A percentile compares a stretch with the other conserved stretches of the same genome.
These are phyloP conservation scores for Trididemnum miniatum DNA, from an alignment of 23 tunicate genomes.

Conservation along the genomic window DNA sequence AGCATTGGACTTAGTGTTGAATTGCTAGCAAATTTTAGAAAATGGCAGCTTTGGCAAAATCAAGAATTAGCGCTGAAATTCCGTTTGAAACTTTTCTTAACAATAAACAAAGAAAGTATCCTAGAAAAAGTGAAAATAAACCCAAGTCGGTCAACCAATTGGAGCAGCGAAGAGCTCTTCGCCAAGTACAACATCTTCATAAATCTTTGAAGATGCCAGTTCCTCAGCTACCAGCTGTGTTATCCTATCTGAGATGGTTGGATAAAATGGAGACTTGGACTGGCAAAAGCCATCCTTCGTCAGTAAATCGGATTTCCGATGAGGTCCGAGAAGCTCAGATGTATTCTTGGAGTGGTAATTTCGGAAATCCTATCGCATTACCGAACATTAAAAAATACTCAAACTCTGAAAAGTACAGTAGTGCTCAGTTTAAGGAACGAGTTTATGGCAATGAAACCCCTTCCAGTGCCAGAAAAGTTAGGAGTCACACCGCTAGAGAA, in stretches of 20 bases:
- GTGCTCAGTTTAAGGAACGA: conserved; percentile 49
- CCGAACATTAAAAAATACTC: conserved; percentile 83
- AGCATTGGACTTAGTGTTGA: no score
- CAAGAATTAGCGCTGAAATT: no score
- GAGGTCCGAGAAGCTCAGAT: not conserved
- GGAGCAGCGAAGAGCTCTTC: conserved; percentile 65
- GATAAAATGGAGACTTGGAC: conserved; percentile 93
- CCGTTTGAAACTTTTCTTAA: no score
- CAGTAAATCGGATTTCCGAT: conserved; percentile 13
- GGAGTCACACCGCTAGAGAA: not conserved
- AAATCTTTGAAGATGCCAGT: conserved; percentile 58
- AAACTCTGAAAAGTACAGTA: conserved; percentile 73
- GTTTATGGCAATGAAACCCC: not conserved
- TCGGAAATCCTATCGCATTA: conserved; percentile 72
- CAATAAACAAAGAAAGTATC: no score
- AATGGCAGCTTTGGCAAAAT: not conserved
- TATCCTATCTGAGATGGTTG: conserved; percentile 82
- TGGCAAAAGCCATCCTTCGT: conserved; percentile 32
- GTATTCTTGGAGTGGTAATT: conserved; percentile 74
- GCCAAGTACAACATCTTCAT: conserved; percentile 47
- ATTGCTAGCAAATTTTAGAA: no score
- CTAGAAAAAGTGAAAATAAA: not conserved
- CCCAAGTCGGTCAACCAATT: conserved; percentile 45
- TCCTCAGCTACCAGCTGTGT: conserved; percentile 78
- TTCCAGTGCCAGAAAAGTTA: not conserved